These are phyloP conservation scores for Xenus cinereus DNA, from an alignment of 2,113 vertebrate species.

Conservation along the genomic window DNA sequence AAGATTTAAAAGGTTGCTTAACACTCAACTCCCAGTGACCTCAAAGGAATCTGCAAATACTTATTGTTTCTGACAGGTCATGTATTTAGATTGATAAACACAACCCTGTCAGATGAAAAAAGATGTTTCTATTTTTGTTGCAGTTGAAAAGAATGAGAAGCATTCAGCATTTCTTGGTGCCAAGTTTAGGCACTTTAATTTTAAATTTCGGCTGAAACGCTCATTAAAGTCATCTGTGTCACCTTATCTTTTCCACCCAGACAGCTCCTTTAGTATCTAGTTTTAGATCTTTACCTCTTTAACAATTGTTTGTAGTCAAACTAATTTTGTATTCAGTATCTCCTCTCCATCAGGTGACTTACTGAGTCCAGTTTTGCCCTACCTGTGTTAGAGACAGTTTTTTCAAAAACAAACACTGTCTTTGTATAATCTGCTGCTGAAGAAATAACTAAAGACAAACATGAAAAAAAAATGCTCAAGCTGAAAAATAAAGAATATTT, in stretches of 20 bases:
- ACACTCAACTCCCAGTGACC: slow-evolving; percentile 22
- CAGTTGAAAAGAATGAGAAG: slow-evolving; percentile 21
- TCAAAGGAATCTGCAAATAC: slow-evolving; percentile 40
- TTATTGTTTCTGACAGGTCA: slow-evolving; percentile 36
- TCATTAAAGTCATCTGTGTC: slow-evolving; percentile 32
- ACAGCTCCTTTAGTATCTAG: slow-evolving; percentile 10
- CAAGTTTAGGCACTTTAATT: neutral
- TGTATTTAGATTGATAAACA: slow-evolving; percentile 26
- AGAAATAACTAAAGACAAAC: neutral
- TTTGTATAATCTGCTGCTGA: neutral
- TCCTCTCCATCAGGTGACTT: neutral
- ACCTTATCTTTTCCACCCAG: slow-evolving; percentile 22
- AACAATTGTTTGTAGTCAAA: neutral
- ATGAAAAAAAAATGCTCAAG: neutral
- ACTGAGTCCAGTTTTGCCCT: neutral
- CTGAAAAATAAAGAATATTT: neutral
- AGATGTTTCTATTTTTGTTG: neutral
- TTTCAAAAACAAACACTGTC: neutral
- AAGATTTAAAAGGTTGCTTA: slow-evolving; percentile 9
- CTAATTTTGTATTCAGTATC: neutral
- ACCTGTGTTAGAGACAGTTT: neutral
- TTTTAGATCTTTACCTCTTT: slow-evolving; percentile 31
- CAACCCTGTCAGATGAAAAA: neutral
- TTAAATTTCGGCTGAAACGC: neutral
- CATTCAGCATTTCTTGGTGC: slow-evolving; percentile 3